Percentiles rank a stretch among this genome's conserved stretches.
These are phyloP conservation scores for Sepioteuthis lessoniana DNA, from an alignment of 2,888 invertebrate species.

Conservation along the genomic window DNA sequence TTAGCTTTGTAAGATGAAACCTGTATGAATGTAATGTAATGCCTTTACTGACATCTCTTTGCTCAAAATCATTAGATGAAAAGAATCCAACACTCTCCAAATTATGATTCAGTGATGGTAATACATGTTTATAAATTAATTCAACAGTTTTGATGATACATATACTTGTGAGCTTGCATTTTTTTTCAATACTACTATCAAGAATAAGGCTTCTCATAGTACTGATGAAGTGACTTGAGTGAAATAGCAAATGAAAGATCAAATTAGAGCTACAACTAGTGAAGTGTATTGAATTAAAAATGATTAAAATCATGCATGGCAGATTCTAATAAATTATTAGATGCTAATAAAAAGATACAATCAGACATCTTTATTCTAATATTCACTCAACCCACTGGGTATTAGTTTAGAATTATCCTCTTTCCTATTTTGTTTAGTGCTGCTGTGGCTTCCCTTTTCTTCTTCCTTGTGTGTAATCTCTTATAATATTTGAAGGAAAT, in stretches of 20 bases:
- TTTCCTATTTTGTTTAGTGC: background rate
- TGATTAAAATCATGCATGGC: slow-evolving; percentile 2
- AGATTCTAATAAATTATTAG: background rate
- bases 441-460: background rate
- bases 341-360: background rate
- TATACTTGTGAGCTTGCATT: too few species aligned
- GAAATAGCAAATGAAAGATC: background rate
- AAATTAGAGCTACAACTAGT: slow-evolving; percentile 7
- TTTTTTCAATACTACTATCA: background rate
- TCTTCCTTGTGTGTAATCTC: background rate
- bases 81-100: background rate
- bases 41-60: background rate
- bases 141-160: background rate
- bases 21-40: background rate
- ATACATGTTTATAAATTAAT: too few species aligned
- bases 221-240: background rate
- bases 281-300: slow-evolving; percentile 9
- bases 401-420: slow-evolving; percentile 33
- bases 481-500: background rate
- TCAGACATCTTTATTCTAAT: slow-evolving; percentile 2
- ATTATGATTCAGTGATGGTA: too few species aligned
- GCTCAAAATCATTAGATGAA: background rate
- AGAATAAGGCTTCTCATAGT: background rate
- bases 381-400: background rate
- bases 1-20: background rate